These are phyloP conservation scores for Paramuricea clavata DNA, from an alignment of 92 coral and sea anemone genomes.

Conservation along the genomic window DNA sequence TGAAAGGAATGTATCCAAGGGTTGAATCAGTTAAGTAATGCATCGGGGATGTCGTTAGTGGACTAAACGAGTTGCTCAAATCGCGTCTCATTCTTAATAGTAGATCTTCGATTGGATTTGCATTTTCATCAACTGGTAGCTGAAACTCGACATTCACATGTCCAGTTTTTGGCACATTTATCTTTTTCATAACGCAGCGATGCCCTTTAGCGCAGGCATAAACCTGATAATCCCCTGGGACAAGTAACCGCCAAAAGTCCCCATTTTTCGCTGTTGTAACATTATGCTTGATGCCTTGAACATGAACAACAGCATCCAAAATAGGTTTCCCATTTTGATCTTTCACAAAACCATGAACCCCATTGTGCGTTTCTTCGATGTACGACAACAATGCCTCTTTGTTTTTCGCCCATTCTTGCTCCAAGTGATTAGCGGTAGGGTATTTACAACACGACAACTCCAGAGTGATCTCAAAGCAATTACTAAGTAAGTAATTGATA, in stretches of 20 bases:
- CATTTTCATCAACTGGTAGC: slow-evolving; percentile 21
- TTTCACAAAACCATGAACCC: slow-evolving; percentile 86
- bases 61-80: neutral
- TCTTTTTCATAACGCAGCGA: slow-evolving; percentile 38
- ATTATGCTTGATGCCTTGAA: slow-evolving; percentile 77
- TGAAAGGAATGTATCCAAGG: slow-evolving; percentile 69
- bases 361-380: slow-evolving; percentile 89
- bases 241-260: slow-evolving; percentile 87
- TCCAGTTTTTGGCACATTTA: slow-evolving; percentile 63
- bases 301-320: slow-evolving; percentile 76
- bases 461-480: slow-evolving; percentile 94
- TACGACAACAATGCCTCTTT: slow-evolving; percentile 80
- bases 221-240: slow-evolving; percentile 81
- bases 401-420: slow-evolving; percentile 85
- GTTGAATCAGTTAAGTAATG: neutral
- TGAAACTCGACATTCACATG: slow-evolving; percentile 54
- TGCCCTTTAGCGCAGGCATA: slow-evolving; percentile 76
- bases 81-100: slow-evolving; percentile 16
- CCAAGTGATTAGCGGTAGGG: slow-evolving; percentile 72
- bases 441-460: slow-evolving; percentile 95
- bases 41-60: neutral
- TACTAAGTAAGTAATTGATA: slow-evolving; percentile 92
- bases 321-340: slow-evolving; percentile 74
- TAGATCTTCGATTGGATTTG: slow-evolving; percentile 6
- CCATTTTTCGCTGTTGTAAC: slow-evolving; percentile 79